Base-by-base conservation (phyloP, 2,113 vertebrate species). In the Morone saxatilis region DNA sequence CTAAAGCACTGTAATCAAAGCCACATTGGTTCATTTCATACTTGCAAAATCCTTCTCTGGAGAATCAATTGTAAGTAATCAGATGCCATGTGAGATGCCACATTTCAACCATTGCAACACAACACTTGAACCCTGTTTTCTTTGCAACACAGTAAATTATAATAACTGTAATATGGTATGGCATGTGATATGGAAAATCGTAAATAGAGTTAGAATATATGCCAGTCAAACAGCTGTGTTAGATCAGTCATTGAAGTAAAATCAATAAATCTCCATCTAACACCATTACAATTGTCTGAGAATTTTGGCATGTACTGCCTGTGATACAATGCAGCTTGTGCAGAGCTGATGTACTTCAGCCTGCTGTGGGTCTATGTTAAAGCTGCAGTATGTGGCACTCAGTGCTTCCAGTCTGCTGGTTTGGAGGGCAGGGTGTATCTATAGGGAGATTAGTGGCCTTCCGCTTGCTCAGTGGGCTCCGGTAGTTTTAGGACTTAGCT, bases 381-480 rank as follows among this genome's bases (percentile, higher is more conserved):
- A 70, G 76, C 71, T 25, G 67, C 78, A 43, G 31, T 62, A 22
- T 83, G 86, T 62, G 81, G 20, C 67, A 7, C 70, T 86, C 22
- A 1, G 70, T 66, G 85, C 83, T 86, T 83, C 65, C 69, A 78
- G 62, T 76, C 78, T 71, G 82, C 73, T 73, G 82, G 41, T 77
- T 71, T 25, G 75, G 65, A 43, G 87, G 72, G 76, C 84, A 67
- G 86, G 89, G 71, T 84, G 86, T 76, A 80, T 85, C 89, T 90
- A 85, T 76, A 80, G 86, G 78, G 81, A 94, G 93, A 93, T 95
- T 94, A 95, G 86, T 7, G 60, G 65, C 78, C 87, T 93, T 93
- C 93, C 91, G 91, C 88, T 91, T 17, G 16, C 82, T 92, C 73
- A 88, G 63, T 87, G 83, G 74, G 63, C 80, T 75, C 40, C 45